Evolutionary conservation across 2,888 invertebrate species (phyloP), one percentile per base, ranked within the genome.

Genomic region (Caenorhabditis sulstoni): DNA sequence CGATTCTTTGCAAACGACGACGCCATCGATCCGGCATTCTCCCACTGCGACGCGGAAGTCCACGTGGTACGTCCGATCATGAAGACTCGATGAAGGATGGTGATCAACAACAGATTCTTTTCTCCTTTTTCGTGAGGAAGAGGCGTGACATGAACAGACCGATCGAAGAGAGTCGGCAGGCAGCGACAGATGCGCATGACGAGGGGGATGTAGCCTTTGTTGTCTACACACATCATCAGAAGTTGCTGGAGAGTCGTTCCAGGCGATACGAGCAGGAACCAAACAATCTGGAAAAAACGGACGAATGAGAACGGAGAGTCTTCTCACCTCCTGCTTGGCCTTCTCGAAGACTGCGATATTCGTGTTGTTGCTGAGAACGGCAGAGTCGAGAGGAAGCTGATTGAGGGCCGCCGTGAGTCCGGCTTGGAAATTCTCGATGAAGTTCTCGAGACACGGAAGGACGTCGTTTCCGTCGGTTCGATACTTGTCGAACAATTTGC

Each of bases 191-290:
- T 74, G 2, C 65, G 73, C 8, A 16, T 20, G n/a, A 74, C 18
- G 12, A 59, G 47, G 2, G 77, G 70, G 18, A 70, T 59, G 39
- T 61, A 65, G 41, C 65, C 65, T 45, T 65, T 70, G 47, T 64
- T 58, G 11, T 70, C 65, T 3, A 77, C 37, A 16, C 70, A 70
- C n/a, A 64, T 66, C 9, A 23, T 29, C 35, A 77, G 52, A 14
- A 70, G 39, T 47, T 71, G 70, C 12, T 70, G 70, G 8, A 77
- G 65, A 11, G 77, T 64, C 23, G 29, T 29, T 9, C 39, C 52
- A 12, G 77, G 77, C 23, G 77, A 70, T n/a, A 65, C 59, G 20
- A 77, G 23, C 20, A 77, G 39, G 37, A 52, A 65, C 77, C 77
- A 77, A 1, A 66, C 45, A 3, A 75, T 47, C 75, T 75, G 47